Conservation (phyloP, 2,888 invertebrate genomes). For the Eubasilissa splendida region DNA sequence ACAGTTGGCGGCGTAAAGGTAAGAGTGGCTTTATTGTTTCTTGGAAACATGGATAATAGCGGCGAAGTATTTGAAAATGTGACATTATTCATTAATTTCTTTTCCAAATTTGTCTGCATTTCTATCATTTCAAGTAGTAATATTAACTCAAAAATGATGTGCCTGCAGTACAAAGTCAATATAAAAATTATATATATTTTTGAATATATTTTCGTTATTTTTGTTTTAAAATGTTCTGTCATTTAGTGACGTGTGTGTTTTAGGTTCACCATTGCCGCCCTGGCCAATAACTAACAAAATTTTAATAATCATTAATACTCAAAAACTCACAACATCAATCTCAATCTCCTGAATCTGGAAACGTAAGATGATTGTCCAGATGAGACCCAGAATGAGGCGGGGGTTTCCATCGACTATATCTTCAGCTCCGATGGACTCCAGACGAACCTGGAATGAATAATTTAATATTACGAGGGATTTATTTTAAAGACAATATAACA, state of each 20-base stretch:
- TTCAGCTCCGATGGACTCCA: constrained; percentile 99
- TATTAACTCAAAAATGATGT: too few species aligned
- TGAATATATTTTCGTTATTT: neutral
- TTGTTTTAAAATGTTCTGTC: neutral
- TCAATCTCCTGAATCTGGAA: constrained; percentile 99
- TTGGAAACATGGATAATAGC: too few species aligned
- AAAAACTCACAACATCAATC: constrained; percentile 88
- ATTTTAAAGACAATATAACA: too few species aligned
- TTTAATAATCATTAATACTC: neutral
- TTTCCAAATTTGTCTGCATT: too few species aligned
- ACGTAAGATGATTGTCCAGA: constrained; percentile 99
- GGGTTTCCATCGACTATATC: constrained; percentile 99
- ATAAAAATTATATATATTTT: neutral
- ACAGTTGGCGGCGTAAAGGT: too few species aligned
- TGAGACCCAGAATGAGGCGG: constrained; percentile 95
- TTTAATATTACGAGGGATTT: too few species aligned
- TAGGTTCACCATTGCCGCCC: too few species aligned
- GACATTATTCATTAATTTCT: too few species aligned
- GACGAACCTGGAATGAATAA: constrained; percentile 79
- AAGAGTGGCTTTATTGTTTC: too few species aligned
- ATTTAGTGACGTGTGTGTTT: neutral
- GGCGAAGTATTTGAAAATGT: too few species aligned
- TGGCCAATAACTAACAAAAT: neutral
- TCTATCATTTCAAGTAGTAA: too few species aligned
- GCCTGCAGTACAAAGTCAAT: too few species aligned